Evolutionary conservation across 2,888 invertebrate species (phyloP).

Genomic region (Tineola bisselliella): DNA sequence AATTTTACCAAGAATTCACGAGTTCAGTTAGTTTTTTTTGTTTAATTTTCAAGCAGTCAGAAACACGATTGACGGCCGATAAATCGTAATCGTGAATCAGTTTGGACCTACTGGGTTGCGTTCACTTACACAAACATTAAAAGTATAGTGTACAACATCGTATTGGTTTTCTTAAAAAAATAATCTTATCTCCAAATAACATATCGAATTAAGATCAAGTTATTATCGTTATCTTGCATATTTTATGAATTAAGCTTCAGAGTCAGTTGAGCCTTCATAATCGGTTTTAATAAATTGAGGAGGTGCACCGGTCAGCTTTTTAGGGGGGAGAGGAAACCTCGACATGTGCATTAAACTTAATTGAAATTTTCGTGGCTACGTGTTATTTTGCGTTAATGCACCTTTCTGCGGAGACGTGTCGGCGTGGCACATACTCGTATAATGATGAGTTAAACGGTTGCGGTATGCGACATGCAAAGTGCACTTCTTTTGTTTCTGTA

Average conservation of each 20-base stretch:
- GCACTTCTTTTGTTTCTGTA: background rate
- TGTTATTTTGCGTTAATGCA: slow-evolving; percentile 38
- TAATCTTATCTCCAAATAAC: slow-evolving; percentile 1
- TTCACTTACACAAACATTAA: background rate
- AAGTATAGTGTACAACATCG: background rate
- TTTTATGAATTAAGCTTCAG: slow-evolving; percentile 37
- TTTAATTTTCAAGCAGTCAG: background rate
- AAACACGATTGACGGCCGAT: background rate
- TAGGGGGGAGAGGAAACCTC: slow-evolving; percentile 1
- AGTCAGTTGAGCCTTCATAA: slow-evolving; percentile 21
- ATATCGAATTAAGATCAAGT: slow-evolving; percentile 12
- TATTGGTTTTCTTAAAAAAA: background rate
- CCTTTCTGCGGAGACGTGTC: slow-evolving; percentile 9
- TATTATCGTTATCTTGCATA: slow-evolving; percentile 26
- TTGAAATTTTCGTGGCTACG: slow-evolving; percentile 58
- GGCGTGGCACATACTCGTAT: background rate
- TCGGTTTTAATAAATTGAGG: slow-evolving; percentile 43
- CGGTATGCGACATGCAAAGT: background rate
- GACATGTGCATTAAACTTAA: slow-evolving; percentile 56
- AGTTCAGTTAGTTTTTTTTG: background rate
- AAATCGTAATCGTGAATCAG: slow-evolving; percentile 2
- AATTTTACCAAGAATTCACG: too few species aligned
- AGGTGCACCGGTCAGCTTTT: slow-evolving; percentile 9
- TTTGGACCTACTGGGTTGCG: slow-evolving; percentile 1
- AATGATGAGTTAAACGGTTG: background rate